Evolutionary conservation across 2,888 invertebrate genomes (phyloP), one percentile per base, ranked within the genome.

Genomic region (Beris morrisii): DNA sequence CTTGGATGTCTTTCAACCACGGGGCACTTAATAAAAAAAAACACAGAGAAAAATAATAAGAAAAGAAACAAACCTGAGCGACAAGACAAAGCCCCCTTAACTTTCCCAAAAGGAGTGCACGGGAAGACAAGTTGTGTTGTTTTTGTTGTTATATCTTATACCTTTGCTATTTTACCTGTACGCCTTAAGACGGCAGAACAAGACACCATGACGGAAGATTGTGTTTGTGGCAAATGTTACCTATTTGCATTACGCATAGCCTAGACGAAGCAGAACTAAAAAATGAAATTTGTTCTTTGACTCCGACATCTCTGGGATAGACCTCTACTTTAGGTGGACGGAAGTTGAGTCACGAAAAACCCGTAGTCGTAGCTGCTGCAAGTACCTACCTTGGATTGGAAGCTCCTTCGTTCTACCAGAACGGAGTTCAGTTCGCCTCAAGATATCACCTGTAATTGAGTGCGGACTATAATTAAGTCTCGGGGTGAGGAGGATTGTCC

Each of bases 391-490:
- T 22, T 22, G 22, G 3, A 22, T 22, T 22, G 22, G 22, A 22
- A 48, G 48, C n/a, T 11, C 6, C n/a, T 15, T 6, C 6, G 48
- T 48, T 48, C 15, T n/a, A 6, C 48, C 15, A 15, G 11, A 48
- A 48, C 6, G 22, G 31, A 28, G 4, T 59, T 59, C 58, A 30
- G 31, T 31, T 31, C 48, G n/a, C 46, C 9, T 46, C 48, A 59
- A 30, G 31, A 4, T 43, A 56, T 56, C 58, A 32, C 58, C 58
- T 59, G 48, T 48, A 59, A 59, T 59, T 30, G 48, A 48, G 31
- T 30, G 48, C 48, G 30, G 13, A 48, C 31, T 43, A 30, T 48
- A 46, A 59, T 59, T 59, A 59, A 59, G 48, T 48, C 48, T 38
- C 28, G 30, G 58, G 28, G 46, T 30, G 5, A 48, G 48, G 12